phyloP scores from a whole-genome alignment of 2,113 vertebrate genomes.

The Dendrocopos noguchii region DNA sequence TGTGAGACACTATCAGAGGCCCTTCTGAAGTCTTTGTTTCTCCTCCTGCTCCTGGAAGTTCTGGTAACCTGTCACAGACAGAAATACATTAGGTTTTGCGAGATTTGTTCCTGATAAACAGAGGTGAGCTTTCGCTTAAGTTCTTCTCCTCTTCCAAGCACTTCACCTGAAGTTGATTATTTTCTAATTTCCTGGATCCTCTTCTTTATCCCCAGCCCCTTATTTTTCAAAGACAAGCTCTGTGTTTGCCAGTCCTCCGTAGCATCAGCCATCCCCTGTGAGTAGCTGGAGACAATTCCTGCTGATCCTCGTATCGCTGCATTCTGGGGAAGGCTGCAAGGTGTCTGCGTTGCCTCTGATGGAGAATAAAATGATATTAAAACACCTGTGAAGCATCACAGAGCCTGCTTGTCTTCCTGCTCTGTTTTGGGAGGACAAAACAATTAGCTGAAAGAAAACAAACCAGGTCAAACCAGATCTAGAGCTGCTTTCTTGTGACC shows the following conservation, averaged over 20 bases:
- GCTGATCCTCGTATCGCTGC: neutral
- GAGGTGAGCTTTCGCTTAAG: neutral
- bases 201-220: neutral
- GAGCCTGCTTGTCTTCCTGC: neutral
- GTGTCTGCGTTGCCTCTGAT: fast-evolving
- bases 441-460: neutral
- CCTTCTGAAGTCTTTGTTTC: neutral
- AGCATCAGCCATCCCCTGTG: neutral
- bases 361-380: neutral
- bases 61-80: neutral
- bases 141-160: neutral
- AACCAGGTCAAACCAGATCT: neutral
- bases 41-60: neutral
- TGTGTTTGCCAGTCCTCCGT: neutral
- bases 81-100: neutral
- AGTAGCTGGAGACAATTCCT: neutral
- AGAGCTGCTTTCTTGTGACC: neutral
- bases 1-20: neutral
- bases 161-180: neutral
- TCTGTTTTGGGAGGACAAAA: conserved; percentile 5
- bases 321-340: neutral
- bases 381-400: neutral
- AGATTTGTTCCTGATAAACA: neutral
- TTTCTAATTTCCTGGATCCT: neutral
- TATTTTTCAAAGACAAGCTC: neutral